Evolutionary conservation across 2,888 invertebrate species (phyloP).

Genomic region (Amphipoea oculea): DNA sequence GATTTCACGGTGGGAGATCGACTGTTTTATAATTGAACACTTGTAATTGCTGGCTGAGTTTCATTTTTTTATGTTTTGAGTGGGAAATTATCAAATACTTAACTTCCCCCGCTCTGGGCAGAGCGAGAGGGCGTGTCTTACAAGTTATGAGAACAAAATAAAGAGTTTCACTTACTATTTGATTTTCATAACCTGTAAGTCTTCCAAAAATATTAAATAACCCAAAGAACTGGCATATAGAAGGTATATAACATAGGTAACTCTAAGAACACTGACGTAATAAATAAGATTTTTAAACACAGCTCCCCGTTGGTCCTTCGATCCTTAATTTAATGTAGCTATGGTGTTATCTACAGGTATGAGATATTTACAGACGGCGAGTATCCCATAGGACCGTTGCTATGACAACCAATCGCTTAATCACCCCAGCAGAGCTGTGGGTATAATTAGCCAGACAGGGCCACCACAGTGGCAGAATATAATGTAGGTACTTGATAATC

Average conservation of each 20-base stretch:
- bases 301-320: background rate
- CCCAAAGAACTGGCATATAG: background rate
- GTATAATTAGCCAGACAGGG: background rate
- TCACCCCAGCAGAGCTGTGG: conserved; percentile 3
- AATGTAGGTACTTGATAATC: background rate
- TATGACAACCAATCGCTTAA: conserved; percentile 29
- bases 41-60: background rate
- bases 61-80: no score
- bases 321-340: conserved; percentile 3
- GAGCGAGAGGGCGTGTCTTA: no score
- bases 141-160: no score
- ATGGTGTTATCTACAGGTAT: background rate
- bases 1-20: background rate
- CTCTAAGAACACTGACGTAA: background rate
- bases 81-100: no score
- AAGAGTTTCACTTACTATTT: background rate
- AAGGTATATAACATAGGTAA: background rate
- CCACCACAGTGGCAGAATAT: background rate
- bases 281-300: background rate
- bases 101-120: no score
- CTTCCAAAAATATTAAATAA: background rate
- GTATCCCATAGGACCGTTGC: conserved; percentile 3
- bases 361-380: conserved; percentile 4
- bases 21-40: background rate
- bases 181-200: background rate